phyloP scores from a whole-genome alignment of 2,888 invertebrate genomes.

The Eupithecia dodoneata region DNA sequence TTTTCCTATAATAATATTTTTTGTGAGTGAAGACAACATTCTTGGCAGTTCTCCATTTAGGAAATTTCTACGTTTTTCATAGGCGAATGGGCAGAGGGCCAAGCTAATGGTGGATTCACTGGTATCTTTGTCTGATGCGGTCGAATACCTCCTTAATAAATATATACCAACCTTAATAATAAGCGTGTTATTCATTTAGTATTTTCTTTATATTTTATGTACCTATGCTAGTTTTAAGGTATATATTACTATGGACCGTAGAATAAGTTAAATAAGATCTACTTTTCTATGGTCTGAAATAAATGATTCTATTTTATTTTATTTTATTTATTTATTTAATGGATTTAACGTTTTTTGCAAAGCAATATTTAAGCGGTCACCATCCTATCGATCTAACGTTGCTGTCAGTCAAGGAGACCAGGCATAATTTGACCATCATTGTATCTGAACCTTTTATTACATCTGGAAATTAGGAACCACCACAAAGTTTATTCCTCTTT shows the following conservation, averaged over 20 bases:
- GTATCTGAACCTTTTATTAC: neutral
- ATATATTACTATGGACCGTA: too few species aligned
- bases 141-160: too few species aligned
- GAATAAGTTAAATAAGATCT: too few species aligned
- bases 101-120: conserved; percentile 48
- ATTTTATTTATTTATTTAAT: neutral
- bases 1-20: conserved; percentile 63
- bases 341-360: neutral
- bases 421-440: neutral
- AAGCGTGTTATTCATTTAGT: too few species aligned
- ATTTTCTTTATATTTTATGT: too few species aligned
- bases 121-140: conserved; percentile 21
- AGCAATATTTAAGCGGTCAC: neutral
- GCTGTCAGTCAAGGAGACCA: neutral
- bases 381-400: neutral
- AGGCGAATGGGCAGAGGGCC: conserved; percentile 53
- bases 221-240: too few species aligned
- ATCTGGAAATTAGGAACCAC: neutral
- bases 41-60: conserved; percentile 57
- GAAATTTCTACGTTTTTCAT: conserved; percentile 53
- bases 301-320: too few species aligned
- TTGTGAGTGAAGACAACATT: conserved; percentile 52
- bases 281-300: too few species aligned
- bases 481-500: neutral
- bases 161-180: neutral